A percentile compares a stretch with the other conserved stretches of the same genome.
These are phyloP conservation scores for Rhea americana DNA, from an alignment of 2,113 vertebrate genomes.

Conservation along the genomic window DNA sequence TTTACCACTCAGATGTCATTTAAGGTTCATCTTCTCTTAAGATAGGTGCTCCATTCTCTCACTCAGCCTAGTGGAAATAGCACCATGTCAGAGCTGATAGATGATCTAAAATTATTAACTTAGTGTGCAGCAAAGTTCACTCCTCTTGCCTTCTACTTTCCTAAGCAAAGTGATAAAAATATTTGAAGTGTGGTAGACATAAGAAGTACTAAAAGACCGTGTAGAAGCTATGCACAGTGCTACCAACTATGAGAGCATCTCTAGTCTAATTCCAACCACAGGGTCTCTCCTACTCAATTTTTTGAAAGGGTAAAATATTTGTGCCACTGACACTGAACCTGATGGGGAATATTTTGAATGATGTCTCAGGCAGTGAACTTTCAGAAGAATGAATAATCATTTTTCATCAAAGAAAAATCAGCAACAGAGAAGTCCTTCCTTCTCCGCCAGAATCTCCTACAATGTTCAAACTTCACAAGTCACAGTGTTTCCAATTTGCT, in stretches of 20 bases:
- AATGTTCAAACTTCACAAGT: not conserved
- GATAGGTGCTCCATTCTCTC: not conserved
- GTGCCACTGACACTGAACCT: slow-evolving; percentile 27
- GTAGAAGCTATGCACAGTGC: slow-evolving; percentile 5
- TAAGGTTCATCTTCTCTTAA: not conserved
- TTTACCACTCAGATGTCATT: not conserved
- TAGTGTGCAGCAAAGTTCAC: not conserved
- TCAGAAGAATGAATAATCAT: not conserved
- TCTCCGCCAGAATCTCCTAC: not conserved
- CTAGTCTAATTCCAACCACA: slow-evolving; percentile 31
- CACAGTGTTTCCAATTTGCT: slow-evolving; percentile 21
- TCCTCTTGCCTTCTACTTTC: slow-evolving; percentile 1
- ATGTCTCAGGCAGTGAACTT: not conserved
- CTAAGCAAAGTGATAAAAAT: slow-evolving; percentile 21
- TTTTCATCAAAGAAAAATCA: not conserved
- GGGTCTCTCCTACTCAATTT: not conserved
- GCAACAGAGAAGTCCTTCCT: not conserved
- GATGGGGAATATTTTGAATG: slow-evolving; percentile 27
- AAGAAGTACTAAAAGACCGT: slow-evolving; percentile 30
- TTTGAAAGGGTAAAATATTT: not conserved
- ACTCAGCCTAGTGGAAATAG: not conserved
- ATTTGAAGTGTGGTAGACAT: not conserved
- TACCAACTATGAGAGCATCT: not conserved
- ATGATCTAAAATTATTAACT: slow-evolving; percentile 17
- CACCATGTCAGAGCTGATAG: not conserved